Evolutionary conservation across 2,113 vertebrate species (phyloP).

Genomic region (Pangasianodon hypophthalmus): DNA sequence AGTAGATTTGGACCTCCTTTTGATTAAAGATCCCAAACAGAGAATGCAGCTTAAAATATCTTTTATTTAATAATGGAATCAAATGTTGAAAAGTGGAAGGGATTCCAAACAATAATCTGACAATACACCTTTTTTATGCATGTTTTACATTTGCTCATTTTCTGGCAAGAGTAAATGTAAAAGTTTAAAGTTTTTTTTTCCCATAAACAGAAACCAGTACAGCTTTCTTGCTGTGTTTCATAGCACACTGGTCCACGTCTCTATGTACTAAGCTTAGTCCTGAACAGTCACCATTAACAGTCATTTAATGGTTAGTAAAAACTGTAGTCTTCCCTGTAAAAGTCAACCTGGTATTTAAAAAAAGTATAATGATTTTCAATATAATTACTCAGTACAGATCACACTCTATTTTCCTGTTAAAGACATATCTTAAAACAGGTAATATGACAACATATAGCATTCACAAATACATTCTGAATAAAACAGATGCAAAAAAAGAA

Average conservation of each 20-base stretch:
- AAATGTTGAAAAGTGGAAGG: neutral
- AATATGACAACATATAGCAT: neutral
- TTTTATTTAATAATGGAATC: constrained; percentile 9
- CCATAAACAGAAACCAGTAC: neutral
- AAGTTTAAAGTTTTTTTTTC: neutral
- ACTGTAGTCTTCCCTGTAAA: neutral
- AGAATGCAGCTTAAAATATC: neutral
- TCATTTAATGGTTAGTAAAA: neutral
- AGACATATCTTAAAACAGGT: neutral
- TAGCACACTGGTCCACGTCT: neutral
- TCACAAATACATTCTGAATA: neutral
- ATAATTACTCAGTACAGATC: neutral
- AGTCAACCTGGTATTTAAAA: neutral
- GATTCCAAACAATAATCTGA: neutral
- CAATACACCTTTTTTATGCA: neutral
- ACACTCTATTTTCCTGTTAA: neutral
- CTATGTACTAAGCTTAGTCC: neutral
- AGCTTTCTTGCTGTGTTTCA: neutral
- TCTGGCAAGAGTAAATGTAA: neutral
- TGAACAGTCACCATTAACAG: neutral
- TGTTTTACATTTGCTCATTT: neutral
- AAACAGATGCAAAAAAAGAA: neutral
- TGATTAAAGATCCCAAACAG: neutral
- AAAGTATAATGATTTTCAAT: neutral
- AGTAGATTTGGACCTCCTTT: neutral